These are phyloP conservation scores for Urocynchramus pylzowi DNA, from an alignment of 2,113 vertebrate genomes.

Conservation along the genomic window DNA sequence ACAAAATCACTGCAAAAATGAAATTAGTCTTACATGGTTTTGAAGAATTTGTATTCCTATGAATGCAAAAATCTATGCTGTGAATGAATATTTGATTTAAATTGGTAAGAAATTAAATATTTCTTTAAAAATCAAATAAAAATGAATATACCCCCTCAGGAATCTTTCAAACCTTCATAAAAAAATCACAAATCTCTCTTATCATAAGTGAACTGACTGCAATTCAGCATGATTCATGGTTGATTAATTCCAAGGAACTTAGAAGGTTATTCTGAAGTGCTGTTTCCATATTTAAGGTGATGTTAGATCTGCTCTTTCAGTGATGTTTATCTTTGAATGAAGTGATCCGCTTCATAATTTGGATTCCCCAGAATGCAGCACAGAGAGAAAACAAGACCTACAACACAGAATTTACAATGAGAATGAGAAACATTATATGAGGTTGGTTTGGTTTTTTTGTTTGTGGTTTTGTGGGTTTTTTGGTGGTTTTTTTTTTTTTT, in stretches of 20 bases:
- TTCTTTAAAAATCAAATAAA: background rate
- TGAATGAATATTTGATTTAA: background rate
- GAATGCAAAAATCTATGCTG: background rate
- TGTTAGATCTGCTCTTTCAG: conserved; percentile 49
- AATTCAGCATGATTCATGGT: background rate
- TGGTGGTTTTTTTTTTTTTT: fast-evolving
- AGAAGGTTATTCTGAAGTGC: background rate
- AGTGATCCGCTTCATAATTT: conserved; percentile 65
- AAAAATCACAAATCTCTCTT: background rate
- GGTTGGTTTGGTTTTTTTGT: fast-evolving
- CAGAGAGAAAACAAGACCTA: conserved; percentile 84
- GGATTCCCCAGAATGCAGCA: conserved; percentile 82
- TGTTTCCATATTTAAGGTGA: background rate
- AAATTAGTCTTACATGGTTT: background rate
- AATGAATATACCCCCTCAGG: background rate
- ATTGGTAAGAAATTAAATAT: background rate
- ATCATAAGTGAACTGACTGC: background rate
- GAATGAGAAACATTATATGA: background rate
- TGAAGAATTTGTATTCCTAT: background rate
- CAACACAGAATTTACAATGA: conserved; percentile 27
- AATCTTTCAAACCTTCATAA: background rate
- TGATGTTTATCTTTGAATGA: conserved; percentile 60
- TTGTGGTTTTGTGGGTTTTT: no score
- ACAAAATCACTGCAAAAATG: background rate
- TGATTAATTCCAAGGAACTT: background rate